Evolutionary conservation across 2,888 invertebrate genomes (phyloP).

Genomic region (Panopea generosa): DNA sequence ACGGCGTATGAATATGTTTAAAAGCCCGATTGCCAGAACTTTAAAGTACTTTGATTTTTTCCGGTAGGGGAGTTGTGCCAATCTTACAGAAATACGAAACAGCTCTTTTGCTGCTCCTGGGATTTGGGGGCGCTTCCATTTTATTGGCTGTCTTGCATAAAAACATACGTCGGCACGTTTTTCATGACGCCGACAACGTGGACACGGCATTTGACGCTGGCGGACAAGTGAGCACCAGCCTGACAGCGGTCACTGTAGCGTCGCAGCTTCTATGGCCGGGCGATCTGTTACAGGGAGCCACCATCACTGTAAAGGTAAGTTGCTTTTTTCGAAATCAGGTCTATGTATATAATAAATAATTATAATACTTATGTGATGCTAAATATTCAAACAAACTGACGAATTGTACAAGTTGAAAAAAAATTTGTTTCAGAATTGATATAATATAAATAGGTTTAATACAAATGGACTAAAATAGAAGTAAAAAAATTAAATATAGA

Average conservation of each 20-base stretch:
- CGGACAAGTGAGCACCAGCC: slow-evolving; percentile 52
- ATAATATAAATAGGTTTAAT: too few species aligned
- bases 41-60: background rate
- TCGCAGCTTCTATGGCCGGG: slow-evolving; percentile 73
- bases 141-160: slow-evolving; percentile 67
- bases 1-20: too few species aligned
- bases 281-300: slow-evolving; percentile 69
- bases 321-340: too few species aligned
- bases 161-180: slow-evolving; percentile 66
- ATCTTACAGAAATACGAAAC: slow-evolving; percentile 66
- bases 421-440: too few species aligned
- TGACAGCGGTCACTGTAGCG: slow-evolving; percentile 71
- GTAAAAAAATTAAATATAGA: too few species aligned
- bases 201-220: slow-evolving; percentile 75
- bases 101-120: slow-evolving; percentile 65
- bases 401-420: too few species aligned
- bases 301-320: slow-evolving; percentile 67
- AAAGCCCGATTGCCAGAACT: too few species aligned
- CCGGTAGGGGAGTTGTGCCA: slow-evolving; percentile 20
- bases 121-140: slow-evolving; percentile 71
- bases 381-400: too few species aligned
- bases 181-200: slow-evolving; percentile 69
- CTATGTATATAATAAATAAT: too few species aligned
- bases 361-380: background rate
- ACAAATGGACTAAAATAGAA: too few species aligned